Evolutionary conservation across 1,140 invertebrate species (phyloP), one percentile per base, ranked within the genome.

Genomic region (Bemisia tabaci): DNA sequence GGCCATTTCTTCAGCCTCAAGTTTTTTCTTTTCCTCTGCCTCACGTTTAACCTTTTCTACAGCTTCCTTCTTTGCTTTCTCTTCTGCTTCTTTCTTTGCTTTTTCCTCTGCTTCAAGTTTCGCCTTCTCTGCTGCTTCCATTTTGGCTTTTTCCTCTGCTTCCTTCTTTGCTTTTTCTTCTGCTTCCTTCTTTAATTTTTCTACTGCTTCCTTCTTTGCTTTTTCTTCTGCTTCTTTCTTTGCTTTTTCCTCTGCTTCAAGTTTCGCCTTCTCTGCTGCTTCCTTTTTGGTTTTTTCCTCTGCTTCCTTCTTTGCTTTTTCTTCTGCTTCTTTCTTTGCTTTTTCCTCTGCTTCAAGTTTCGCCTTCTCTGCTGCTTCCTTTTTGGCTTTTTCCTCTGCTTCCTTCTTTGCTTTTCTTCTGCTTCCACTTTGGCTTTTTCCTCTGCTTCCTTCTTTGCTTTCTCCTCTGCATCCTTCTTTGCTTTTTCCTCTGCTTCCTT

Each of bases 331-430:
- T 11, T 66, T 60, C 27, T 72, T 63, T 27, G 68, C 63, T 65
- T 70, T 64, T 22, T 68, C 66, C 58, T 58, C 48, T 59, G 65
- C 27, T 65, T 69, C 22, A 24, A 64, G 48, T 21, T 66, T 63
- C 22, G 62, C 63, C 58, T 65, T 62, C 21, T 68, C 63, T 27
- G 68, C 59, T 39, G 61, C 64, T 48, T 70, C 63, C 63, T 70
- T 26, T 39, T 68, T 60, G 60, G 33, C n/a, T 68, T 65, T 62
- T 59, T 71, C 68, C 26, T 63, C 61, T 25, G 69, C 69, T 12
- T 73, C 70, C 64, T 69, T 61, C 71, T 70, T 12, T 60, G 63
- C 64, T 71, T 68, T 58, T 69, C 70, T 59, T 72, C 68, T 0
- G 65, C 59, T 1, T 69, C 33, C 63, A 69, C 48, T 1, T 67